These are phyloP conservation scores for Orchestes rusci DNA, from an alignment of 2,888 invertebrate species.

Conservation along the genomic window DNA sequence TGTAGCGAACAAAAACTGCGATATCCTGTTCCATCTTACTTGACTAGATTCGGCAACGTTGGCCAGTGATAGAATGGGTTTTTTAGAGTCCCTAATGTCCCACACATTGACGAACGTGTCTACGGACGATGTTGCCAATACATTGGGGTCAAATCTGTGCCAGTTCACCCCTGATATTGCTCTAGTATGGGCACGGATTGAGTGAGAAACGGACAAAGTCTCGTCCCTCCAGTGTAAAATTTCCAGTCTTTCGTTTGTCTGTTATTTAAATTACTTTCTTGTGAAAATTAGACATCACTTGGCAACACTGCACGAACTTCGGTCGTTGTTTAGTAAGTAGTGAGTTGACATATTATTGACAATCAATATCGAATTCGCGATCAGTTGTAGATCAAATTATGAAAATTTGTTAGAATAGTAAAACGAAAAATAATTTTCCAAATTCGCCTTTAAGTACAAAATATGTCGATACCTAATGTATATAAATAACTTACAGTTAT, in stretches of 20 bases:
- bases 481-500: constrained; percentile 64
- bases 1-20: constrained; percentile 78
- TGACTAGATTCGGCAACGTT: constrained; percentile 90
- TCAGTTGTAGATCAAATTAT: no score
- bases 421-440: no score
- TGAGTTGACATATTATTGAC: no score
- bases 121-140: constrained; percentile 83
- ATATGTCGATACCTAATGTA: no score
- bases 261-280: constrained; percentile 18
- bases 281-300: no score
- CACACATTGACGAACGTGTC: constrained; percentile 91
- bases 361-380: no score
- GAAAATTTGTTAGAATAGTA: no score
- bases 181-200: constrained; percentile 73
- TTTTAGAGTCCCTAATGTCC: constrained; percentile 82
- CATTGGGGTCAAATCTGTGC: constrained; percentile 70
- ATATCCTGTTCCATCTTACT: constrained; percentile 78
- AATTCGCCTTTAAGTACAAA: no score
- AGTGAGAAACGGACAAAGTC: constrained; percentile 58
- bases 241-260: constrained; percentile 86
- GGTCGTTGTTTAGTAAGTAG: no score
- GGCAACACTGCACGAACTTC: no score
- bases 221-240: constrained; percentile 72
- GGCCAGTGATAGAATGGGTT: constrained; percentile 76
- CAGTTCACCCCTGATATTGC: constrained; percentile 89